Evolutionary conservation across 2,797 vertebrate genomes (phyloP), one percentile per base, ranked within the genome.

Genomic region (Balearica regulorum): DNA sequence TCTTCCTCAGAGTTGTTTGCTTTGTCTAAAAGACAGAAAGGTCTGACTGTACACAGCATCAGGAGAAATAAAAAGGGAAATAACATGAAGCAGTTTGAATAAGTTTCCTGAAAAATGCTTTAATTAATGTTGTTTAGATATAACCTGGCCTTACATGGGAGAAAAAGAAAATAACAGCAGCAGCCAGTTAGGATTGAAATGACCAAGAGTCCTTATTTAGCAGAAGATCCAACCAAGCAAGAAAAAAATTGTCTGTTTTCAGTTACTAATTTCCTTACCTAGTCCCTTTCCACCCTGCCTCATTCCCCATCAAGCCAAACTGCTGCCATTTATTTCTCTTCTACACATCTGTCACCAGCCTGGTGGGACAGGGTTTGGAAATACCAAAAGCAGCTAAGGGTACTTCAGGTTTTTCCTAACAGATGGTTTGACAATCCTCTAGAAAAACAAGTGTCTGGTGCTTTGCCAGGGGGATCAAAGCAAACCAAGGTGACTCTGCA

Each of bases 401-500:
- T 86, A 60, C 62, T 54, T n/a, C 39, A 82, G 13, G 49, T 43
- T 80, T 75, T 86, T 44, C 7, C 0, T 35, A 81, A 89, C 60
- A 89, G 75, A 78, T 89, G 77, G 81, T 70, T 29, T 80, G 71
- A 83, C 39, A 53, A 75, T 77, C 58, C 81, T 78, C 41, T 62
- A 78, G 68, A 29, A 85, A 77, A 93, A 51, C 62, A 73, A 95
- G 15, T 37, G 64, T 31, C 86, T 92, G 90, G 55, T 89, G 21
- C 46, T 83, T 49, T 78, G 75, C 60, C 81, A 93, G 57, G 33
- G 44, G 46, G 55, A 91, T 82, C 80, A 91, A 73, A 95, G 81
- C 89, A 94, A 83, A 79, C 35, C 80, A 68, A 94, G 73, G 70
- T 77, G 83, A 92, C 84, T 62, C 72, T 53, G 86, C 66, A 93